Evolutionary conservation across 2,888 invertebrate species (phyloP).

Genomic region (Hermaeophaga mercurialis): DNA sequence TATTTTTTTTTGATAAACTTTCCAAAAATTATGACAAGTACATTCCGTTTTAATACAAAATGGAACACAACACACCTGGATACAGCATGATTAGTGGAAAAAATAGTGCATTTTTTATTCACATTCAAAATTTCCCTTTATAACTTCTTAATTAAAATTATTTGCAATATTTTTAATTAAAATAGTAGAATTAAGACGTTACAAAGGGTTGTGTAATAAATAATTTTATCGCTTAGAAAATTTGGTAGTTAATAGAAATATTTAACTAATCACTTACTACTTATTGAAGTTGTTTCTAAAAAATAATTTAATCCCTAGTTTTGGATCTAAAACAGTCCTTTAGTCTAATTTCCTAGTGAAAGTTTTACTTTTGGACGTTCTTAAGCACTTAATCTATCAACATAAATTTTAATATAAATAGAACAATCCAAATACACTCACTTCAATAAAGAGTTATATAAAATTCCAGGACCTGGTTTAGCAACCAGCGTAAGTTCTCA

Average conservation of each 20-base stretch:
- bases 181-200: not conserved
- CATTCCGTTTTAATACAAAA: slow-evolving; percentile 13
- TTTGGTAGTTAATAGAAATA: too few relatives aligned
- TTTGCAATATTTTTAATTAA: not conserved
- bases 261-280: too few relatives aligned
- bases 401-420: too few relatives aligned
- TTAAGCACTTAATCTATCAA: too few relatives aligned
- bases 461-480: slow-evolving; percentile 60
- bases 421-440: too few relatives aligned
- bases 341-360: too few relatives aligned
- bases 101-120: slow-evolving; percentile 3
- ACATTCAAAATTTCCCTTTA: not conserved
- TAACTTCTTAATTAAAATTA: not conserved
- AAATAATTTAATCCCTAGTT: too few relatives aligned
- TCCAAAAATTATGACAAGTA: not conserved
- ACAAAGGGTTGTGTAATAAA: not conserved
- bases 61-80: slow-evolving; percentile 16
- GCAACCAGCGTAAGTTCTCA: slow-evolving; percentile 74
- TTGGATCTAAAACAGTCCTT: too few relatives aligned
- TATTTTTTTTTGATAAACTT: slow-evolving; percentile 1
- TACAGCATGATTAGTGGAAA: slow-evolving; percentile 9
- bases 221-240: not conserved
- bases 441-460: too few relatives aligned
- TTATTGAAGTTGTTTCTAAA: too few relatives aligned
- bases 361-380: too few relatives aligned